Evolutionary conservation across 1,140 invertebrate species (phyloP).

Genomic region (Agrypnia vestita): DNA sequence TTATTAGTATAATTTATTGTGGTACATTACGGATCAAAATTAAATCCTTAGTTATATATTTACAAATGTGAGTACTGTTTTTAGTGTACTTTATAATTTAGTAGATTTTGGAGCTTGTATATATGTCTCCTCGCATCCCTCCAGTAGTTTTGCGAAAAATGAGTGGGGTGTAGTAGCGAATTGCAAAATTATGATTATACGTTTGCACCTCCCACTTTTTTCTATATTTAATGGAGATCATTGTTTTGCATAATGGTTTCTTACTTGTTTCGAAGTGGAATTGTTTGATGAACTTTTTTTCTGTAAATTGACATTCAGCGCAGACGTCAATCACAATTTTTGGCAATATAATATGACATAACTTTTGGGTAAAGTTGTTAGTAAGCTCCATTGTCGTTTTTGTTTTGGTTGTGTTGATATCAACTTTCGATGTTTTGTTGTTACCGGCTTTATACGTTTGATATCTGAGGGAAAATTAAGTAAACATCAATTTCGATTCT

Average conservation of each 20-base stretch:
- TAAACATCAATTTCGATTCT: conserved; percentile 35
- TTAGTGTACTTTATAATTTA: conserved; percentile 20
- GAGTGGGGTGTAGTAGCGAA: conserved; percentile 51
- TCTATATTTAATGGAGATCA: conserved; percentile 28
- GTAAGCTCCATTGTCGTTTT: conserved; percentile 34
- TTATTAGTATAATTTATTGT: conserved; percentile 40
- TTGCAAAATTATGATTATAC: conserved; percentile 52
- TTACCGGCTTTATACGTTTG: conserved; percentile 10
- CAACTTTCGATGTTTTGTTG: conserved; percentile 35
- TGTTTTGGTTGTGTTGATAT: conserved; percentile 39
- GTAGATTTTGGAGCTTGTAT: conserved; percentile 39
- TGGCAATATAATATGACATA: conserved; percentile 55
- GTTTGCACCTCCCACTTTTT: conserved; percentile 50
- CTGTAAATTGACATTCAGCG: conserved; percentile 33
- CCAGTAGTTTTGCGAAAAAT: conserved; percentile 51
- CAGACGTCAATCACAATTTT: conserved; percentile 49
- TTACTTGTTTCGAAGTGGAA: conserved; percentile 25
- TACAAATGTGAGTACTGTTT: conserved; percentile 69
- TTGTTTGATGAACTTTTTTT: conserved; percentile 19
- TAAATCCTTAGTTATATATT: conserved; percentile 69
- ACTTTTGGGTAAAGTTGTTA: conserved; percentile 43
- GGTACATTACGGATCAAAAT: conserved; percentile 25
- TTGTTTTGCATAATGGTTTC: conserved; percentile 35
- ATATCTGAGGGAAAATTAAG: conserved; percentile 7
- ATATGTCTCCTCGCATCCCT: conserved; percentile 51